Base-by-base conservation (phyloP, 2,888 invertebrate genomes). In the Plemyria rubiginata region DNA sequence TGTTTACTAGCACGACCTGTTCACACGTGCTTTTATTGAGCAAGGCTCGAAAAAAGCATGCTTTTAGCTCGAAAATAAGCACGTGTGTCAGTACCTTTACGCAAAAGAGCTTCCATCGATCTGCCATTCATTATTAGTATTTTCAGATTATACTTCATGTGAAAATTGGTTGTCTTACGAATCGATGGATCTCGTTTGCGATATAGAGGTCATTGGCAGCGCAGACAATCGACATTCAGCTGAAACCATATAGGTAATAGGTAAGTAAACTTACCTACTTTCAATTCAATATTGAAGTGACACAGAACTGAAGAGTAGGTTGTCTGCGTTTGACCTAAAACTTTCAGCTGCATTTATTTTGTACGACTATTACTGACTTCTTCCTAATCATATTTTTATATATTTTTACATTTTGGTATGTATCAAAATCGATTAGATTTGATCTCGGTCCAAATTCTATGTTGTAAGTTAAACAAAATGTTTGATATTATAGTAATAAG, bases 311-410 rank as follows among this genome's bases (percentile, higher is more conserved):
- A 49, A 16, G 41, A n/a, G 48, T 48, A 48, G 54, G 54, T 51
- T 38, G 49, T 45, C 36, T 56, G 13, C 36, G 38, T 41, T 28
- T 55, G 38, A 28, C 15, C 53, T 38, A n/a, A 40, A 60, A 66
- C 65, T 60, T 22, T 50, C 67, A 69, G 62, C 50, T 62, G 76
- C 76, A 79, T 77, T 77, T 77, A 75, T 75, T 73, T 72, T 69
- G 16, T 32, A 61, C 62, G 43, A 45, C 13, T 61, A 62, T 15
- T 52, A 60, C 60, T 5, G 32, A 41, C n/a, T 6, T 43, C 13
- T 43, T 15, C 15, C 45, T 48, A 58, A 57, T 59, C 28, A 43
- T 70, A 70, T 68, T 71, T 71, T 70, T 66, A 43, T 68, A 55
- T 60, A 59, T 60, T 62, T 66, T 63, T 59, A 58, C 22, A 64